Conservation (phyloP, 2,888 invertebrate genomes). For the Drosophila meridiana region DNA sequence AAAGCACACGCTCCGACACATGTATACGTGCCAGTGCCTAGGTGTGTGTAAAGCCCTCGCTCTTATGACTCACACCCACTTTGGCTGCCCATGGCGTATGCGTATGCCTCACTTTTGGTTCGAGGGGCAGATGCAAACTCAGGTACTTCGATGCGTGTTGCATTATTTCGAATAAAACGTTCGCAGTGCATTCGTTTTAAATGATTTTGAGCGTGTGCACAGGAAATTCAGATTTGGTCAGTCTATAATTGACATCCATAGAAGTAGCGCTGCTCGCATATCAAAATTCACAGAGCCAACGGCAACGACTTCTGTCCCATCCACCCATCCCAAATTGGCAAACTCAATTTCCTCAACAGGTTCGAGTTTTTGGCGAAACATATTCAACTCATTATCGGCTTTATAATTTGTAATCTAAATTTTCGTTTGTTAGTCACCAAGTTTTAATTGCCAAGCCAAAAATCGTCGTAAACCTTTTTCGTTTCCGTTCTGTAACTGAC, state of each 20-base stretch:
- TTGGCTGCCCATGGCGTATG: slow-evolving; percentile 5
- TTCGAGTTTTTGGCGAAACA: slow-evolving; percentile 16
- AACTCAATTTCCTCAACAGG: slow-evolving; percentile 43
- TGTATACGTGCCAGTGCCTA: background rate
- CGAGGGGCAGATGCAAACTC: background rate
- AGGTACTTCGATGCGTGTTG: slow-evolving; percentile 29
- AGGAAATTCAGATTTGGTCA: slow-evolving; percentile 51
- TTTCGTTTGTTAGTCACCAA: background rate
- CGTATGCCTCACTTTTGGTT: slow-evolving; percentile 15
- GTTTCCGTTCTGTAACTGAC: slow-evolving; percentile 10
- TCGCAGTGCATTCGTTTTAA: slow-evolving; percentile 8
- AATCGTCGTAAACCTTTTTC: background rate
- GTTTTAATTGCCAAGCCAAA: background rate
- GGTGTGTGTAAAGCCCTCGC: slow-evolving; percentile 15
- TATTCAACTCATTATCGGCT: slow-evolving; percentile 2
- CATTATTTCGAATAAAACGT: slow-evolving; percentile 17
- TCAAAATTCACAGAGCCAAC: slow-evolving; percentile 19
- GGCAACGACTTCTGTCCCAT: background rate
- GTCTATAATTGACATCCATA: slow-evolving; percentile 44
- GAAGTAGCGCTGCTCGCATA: slow-evolving; percentile 19
- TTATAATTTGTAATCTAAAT: slow-evolving; percentile 10
- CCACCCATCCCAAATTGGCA: slow-evolving; percentile 38
- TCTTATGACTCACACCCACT: slow-evolving; percentile 25
- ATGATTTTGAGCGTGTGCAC: slow-evolving; percentile 20
- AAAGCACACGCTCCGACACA: slow-evolving; percentile 1